Evolutionary conservation across 1,140 invertebrate species (phyloP), one percentile per base, ranked within the genome.

Genomic region (Episyrphus balteatus): DNA sequence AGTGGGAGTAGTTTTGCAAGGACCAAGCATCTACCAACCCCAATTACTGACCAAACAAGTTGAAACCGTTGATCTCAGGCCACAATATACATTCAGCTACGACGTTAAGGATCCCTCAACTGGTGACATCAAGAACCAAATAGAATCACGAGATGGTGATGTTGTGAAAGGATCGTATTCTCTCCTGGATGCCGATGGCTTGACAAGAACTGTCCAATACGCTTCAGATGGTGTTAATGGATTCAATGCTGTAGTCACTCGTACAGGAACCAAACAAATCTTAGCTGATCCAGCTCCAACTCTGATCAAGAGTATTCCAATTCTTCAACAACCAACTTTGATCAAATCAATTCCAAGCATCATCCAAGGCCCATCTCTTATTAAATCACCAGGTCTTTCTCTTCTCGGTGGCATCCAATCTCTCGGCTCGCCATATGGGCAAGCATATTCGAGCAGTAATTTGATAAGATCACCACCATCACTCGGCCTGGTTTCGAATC

Each of bases 121-220:
- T 32, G 74, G 78, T 18, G 75, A 78, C 55, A 66, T 69, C 54
- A 77, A 78, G 64, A 65, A 65, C 14, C 73, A 76, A 48, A 64
- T 74, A 55, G 76, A 78, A 69, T 72, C 65, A 47, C 66, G 76
- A 14, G 68, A 74, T 19, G 76, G 76, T 14, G 76, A 78, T 49
- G 57, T 70, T 3, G 75, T 78, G n/a, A 66, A 63, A 37, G 61
- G 53, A 18, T 52, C 55, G 47, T 54, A 57, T 56, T 53, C 67
- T 39, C 53, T 60, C 38, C 54, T 68, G 43, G 68, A 70, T 47
- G 53, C 58, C 26, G 58, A 60, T 53, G 68, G 68, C 14, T 57
- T 55, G 42, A 56, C 44, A 42, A 54, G 68, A n/a, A 59, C 56
- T 9, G 68, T 70, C 2, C 62, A 69, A 45, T 70, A 70, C 42